Conservation (phyloP, 2,797 vertebrate species). For the Nyctibius grandis region DNA sequence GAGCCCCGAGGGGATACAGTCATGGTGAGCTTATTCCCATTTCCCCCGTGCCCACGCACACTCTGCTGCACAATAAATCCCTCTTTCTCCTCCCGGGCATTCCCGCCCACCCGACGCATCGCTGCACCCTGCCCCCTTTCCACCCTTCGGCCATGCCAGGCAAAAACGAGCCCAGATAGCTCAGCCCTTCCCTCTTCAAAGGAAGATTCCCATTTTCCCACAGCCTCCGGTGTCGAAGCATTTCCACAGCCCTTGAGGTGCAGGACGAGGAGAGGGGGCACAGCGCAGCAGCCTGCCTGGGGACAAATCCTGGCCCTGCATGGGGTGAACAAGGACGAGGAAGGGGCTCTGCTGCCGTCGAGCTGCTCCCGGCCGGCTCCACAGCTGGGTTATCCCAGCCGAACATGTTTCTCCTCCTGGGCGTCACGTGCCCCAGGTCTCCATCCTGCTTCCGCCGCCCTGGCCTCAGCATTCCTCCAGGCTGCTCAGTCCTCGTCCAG, state of each 20-base stretch:
- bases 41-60: background rate
- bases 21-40: background rate
- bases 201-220: background rate
- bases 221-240: background rate
- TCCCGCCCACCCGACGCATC: accelerated
- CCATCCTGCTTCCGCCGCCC: background rate
- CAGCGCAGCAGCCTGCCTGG: accelerated
- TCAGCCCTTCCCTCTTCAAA: accelerated
- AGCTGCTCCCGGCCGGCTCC: background rate
- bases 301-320: accelerated
- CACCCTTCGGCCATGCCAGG: accelerated
- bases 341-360: background rate
- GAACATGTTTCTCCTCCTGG: background rate
- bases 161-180: accelerated
- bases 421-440: accelerated
- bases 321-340: accelerated
- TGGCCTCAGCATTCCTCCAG: background rate
- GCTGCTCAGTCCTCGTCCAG: accelerated
- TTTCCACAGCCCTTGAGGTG: background rate
- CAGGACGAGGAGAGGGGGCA: background rate
- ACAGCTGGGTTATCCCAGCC: background rate
- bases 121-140: background rate
- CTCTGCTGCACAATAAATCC: background rate
- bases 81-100: background rate
- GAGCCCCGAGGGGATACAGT: background rate